Base-by-base conservation (phyloP, 2,113 vertebrate genomes). In the Dicentrarchus labrax region DNA sequence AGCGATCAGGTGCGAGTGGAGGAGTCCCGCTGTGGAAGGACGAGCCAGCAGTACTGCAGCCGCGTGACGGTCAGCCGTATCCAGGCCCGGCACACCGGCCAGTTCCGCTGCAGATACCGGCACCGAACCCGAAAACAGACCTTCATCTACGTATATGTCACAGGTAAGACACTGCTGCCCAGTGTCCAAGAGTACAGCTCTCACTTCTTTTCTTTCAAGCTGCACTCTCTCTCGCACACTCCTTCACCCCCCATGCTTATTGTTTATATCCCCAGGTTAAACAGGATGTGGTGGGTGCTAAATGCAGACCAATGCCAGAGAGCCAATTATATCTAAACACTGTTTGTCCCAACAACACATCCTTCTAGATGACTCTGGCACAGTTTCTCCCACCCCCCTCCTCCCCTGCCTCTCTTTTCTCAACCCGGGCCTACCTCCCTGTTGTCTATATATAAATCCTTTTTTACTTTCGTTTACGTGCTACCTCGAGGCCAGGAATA, bases 91-190 rank as follows among this genome's bases (percentile, higher is more conserved):
- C 96, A 99, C 94, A 99, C 98, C 0, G 98, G 98, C 90, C 93
- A 89, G 60, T 99, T 96, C 76, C 94, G 93, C 90, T 99, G 98
- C 93, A 95, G 90, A 78, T 98, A 98, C 66, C 91, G 85, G 45
- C 93, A 92, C 50, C 94, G 93, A 86, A 93, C 93, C 72, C 83
- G 17, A 22, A 94, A 83, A 72, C 93, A 95, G 80, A 90, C 94
- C n/a, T 91, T 95, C 0, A 85, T 98, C 89, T 99, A 99, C 67
- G 86, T 99, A 82, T 99, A 96, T 96, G 94, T 99, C 94, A 96
- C 95, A 90, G 98, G 98, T 99, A 97, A 98, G 96, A 94, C 60
- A 54, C 68, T 70, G 62, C 60, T 92, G 91, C 79, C 8, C 2
- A 0, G n/a, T 41, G 50, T 65, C 56, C 24, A 6, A 19, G 41